A percentile compares a stretch with the other conserved stretches of the same genome.
Conservation (phyloP, 2,888 invertebrate species). For the Melanotus villosus region DNA sequence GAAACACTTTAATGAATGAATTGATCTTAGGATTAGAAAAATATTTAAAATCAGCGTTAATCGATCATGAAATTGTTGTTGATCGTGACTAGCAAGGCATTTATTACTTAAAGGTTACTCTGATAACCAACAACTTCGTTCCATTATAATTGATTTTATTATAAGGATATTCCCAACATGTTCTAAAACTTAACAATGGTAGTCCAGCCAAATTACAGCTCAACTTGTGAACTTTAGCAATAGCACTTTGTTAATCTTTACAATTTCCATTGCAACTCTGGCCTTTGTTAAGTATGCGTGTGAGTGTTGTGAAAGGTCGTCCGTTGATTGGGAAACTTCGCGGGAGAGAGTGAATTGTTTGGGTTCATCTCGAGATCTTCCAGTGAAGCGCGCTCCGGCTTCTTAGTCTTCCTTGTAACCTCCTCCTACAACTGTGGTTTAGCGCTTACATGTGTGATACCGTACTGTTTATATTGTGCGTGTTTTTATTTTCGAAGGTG, state of each 20-base stretch:
- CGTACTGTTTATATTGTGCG: conserved; percentile 21
- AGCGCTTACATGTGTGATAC: conserved; percentile 17
- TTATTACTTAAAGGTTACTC: conserved; percentile 30
- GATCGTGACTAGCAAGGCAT: conserved; percentile 24
- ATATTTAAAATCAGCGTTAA: background rate
- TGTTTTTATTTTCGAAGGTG: background rate
- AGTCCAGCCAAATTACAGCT: conserved; percentile 43
- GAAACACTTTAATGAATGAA: background rate
- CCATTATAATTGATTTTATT: conserved; percentile 38
- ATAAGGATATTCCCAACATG: conserved; percentile 36
- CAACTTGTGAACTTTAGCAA: conserved; percentile 51
- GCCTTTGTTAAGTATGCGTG: conserved; percentile 60
- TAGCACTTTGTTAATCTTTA: conserved; percentile 47
- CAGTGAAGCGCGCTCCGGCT: conserved; percentile 57
- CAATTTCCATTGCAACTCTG: conserved; percentile 51
- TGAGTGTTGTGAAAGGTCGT: conserved; percentile 63
- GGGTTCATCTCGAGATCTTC: conserved; percentile 62
- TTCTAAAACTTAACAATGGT: conserved; percentile 36
- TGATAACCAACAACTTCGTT: conserved; percentile 19
- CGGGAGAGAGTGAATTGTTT: conserved; percentile 62
- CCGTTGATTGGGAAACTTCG: conserved; percentile 58
- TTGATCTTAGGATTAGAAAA: background rate
- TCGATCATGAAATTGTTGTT: conserved; percentile 13
- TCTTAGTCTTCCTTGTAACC: conserved; percentile 55
- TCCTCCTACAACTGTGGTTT: conserved; percentile 33